phyloP scores from a whole-genome alignment of 2,888 invertebrate species.

The Thalpophila matura region DNA sequence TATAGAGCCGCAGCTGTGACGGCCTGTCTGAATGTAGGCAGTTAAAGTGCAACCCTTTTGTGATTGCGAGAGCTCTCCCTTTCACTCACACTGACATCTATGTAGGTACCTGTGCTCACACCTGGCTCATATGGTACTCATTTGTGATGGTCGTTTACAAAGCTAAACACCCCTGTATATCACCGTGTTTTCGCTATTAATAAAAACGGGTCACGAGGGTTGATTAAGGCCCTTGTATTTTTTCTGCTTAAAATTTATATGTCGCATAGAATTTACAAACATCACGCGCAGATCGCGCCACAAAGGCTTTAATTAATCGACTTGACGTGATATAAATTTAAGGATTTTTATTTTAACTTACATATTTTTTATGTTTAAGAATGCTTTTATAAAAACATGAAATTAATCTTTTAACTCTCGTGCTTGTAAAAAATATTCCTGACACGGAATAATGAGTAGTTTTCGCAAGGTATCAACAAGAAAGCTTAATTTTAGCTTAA shows the following conservation, averaged over 20 bases:
- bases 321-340: background rate
- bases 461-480: background rate
- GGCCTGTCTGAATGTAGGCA: constrained; percentile 66
- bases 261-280: constrained; percentile 35
- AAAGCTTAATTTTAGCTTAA: background rate
- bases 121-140: constrained; percentile 38
- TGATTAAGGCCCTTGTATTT: constrained; percentile 57
- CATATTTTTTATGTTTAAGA: no score
- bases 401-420: no score
- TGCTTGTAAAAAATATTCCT: background rate
- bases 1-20: constrained; percentile 62
- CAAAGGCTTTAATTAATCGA: constrained; percentile 18
- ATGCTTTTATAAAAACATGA: no score
- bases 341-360: constrained; percentile 5
- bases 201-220: constrained; percentile 57
- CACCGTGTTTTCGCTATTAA: constrained; percentile 52
- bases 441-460: background rate
- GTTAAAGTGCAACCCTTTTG: constrained; percentile 74
- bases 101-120: constrained; percentile 50
- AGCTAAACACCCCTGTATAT: constrained; percentile 38
- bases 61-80: constrained; percentile 63
- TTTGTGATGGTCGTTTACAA: constrained; percentile 39
- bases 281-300: constrained; percentile 11
- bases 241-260: constrained; percentile 28
- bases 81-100: constrained; percentile 42